Evolutionary conservation across 1,140 invertebrate genomes (phyloP).

Genomic region (Probaryconus sp.): DNA sequence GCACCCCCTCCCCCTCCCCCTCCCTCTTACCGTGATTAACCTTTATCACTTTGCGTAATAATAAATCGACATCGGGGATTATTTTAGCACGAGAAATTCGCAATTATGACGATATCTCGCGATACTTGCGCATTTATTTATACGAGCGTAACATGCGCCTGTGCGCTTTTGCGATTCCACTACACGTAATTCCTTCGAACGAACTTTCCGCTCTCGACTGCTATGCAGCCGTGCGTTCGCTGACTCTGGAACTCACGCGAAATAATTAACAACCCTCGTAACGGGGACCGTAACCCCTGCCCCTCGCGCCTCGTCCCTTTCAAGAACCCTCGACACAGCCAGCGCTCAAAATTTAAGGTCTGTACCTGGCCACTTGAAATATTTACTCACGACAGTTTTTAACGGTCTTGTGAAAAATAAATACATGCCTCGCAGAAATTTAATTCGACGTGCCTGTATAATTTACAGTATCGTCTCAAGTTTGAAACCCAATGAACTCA

Average conservation of each 20-base stretch:
- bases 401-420: conserved; percentile 58
- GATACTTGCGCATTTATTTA: conserved; percentile 57
- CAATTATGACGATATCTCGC: conserved; percentile 54
- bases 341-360: conserved; percentile 58
- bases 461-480: conserved; percentile 37
- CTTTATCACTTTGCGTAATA: conserved; percentile 43
- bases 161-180: conserved; percentile 55
- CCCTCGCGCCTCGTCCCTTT: conserved; percentile 36
- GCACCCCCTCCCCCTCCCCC: conserved; percentile 2
- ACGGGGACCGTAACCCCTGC: conserved; percentile 50
- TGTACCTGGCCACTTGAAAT: conserved; percentile 61
- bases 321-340: conserved; percentile 53
- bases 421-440: conserved; percentile 40
- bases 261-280: conserved; percentile 75
- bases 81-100: conserved; percentile 49
- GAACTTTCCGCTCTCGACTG: conserved; percentile 48
- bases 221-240: conserved; percentile 57
- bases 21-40: conserved; percentile 36
- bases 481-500: conserved; percentile 4
- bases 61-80: conserved; percentile 50
- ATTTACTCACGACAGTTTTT: conserved; percentile 60
- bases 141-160: conserved; percentile 52
- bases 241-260: conserved; percentile 70
- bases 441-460: conserved; percentile 42
- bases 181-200: conserved; percentile 57